Percentiles rank a stretch among this genome's conserved stretches.
These are phyloP conservation scores for Gymnoscopelus microlampas DNA, from an alignment of 2,797 vertebrate genomes.

Conservation along the genomic window DNA sequence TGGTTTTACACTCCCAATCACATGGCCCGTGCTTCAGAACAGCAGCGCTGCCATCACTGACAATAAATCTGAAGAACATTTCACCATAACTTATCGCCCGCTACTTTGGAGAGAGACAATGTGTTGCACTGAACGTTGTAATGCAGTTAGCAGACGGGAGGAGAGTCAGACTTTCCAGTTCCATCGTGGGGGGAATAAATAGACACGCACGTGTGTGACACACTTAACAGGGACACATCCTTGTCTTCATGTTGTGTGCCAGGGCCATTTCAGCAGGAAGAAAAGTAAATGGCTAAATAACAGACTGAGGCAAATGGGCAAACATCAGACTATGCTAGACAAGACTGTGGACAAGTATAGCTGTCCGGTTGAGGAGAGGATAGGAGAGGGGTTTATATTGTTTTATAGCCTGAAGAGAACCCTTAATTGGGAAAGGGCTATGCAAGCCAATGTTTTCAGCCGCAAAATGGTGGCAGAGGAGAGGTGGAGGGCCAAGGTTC, in stretches of 20 bases:
- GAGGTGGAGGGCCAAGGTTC: too few relatives aligned
- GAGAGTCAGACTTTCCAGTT: slow-evolving; percentile 26
- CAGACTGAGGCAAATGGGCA: slow-evolving; percentile 22
- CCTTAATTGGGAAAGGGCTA: background rate
- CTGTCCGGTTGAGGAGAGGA: slow-evolving; percentile 9
- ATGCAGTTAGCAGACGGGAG: slow-evolving; percentile 33
- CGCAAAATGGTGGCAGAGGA: too few relatives aligned
- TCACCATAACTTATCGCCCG: slow-evolving; percentile 44
- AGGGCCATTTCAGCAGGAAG: slow-evolving; percentile 19
- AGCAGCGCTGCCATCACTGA: slow-evolving; percentile 30
- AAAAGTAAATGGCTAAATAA: slow-evolving; percentile 18
- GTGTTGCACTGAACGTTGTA: too few relatives aligned
- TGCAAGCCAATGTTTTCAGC: too few relatives aligned
- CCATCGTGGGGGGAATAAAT: slow-evolving; percentile 25
- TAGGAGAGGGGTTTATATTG: background rate
- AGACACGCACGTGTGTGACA: slow-evolving; percentile 3
- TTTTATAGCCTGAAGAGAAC: slow-evolving; percentile 11
- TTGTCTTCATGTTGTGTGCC: slow-evolving; percentile 13
- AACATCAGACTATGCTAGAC: slow-evolving; percentile 30
- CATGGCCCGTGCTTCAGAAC: slow-evolving; percentile 32
- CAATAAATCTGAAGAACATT: slow-evolving; percentile 45
- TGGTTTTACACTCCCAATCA: slow-evolving; percentile 37
- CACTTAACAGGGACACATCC: slow-evolving; percentile 15
- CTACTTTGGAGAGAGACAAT: slow-evolving; percentile 29
- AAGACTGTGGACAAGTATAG: slow-evolving; percentile 43